Percentiles rank a stretch among this genome's conserved stretches.
Conservation (phyloP, 1,140 invertebrate genomes). For the Fragariocoptes setiger region DNA sequence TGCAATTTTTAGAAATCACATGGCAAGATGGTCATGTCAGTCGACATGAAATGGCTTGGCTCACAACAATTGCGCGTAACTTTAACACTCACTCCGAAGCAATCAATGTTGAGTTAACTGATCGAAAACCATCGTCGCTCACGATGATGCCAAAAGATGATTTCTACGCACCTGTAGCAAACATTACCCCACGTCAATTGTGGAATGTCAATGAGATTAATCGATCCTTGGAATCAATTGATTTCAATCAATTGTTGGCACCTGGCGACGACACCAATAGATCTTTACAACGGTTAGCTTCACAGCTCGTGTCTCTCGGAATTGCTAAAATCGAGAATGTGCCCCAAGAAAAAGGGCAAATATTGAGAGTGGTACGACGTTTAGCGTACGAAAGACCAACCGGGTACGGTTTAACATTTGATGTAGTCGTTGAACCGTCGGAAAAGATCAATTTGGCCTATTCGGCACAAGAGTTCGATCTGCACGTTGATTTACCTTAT, state of each 20-base stretch:
- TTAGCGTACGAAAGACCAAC: conserved; percentile 1
- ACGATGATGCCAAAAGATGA: not conserved
- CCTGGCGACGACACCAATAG: not conserved
- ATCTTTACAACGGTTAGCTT: not conserved
- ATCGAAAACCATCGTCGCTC: not conserved
- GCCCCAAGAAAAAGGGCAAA: not conserved
- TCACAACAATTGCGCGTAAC: not conserved
- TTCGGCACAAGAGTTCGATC: not conserved
- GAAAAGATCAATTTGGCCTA: not conserved
- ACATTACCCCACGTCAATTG: not conserved
- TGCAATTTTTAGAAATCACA: not conserved
- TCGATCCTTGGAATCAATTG: not conserved
- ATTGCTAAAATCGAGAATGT: not conserved
- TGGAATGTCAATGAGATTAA: not conserved
- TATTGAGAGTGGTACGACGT: not conserved
- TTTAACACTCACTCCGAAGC: not conserved
- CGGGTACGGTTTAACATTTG: conserved; percentile 1
- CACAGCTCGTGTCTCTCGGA: not conserved
- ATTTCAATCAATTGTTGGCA: not conserved
- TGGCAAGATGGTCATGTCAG: not conserved
- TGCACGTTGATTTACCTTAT: conserved; percentile 1
- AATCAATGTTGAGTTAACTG: not conserved
- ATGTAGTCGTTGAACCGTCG: not conserved
- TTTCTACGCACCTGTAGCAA: not conserved
- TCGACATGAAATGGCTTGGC: not conserved